Conservation (phyloP, 92 coral and sea anemone species). For the Zoanthus sociatus region DNA sequence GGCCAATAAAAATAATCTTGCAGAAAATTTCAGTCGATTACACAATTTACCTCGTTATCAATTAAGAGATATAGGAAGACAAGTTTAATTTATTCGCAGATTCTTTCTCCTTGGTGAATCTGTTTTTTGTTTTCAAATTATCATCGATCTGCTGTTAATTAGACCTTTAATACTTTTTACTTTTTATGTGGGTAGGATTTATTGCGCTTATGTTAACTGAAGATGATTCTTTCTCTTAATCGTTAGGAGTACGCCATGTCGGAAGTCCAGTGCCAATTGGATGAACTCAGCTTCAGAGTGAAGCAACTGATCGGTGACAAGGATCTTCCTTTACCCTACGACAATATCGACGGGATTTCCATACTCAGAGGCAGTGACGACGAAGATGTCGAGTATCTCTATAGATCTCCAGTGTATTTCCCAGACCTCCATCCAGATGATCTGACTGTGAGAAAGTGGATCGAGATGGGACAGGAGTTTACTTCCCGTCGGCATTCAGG, state of each 20-base stretch:
- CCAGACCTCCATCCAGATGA: slow-evolving; percentile 2
- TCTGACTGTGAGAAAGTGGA: background rate
- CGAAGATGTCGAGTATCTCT: slow-evolving; percentile 24
- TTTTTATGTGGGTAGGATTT: too few relatives aligned
- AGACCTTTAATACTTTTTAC: too few relatives aligned
- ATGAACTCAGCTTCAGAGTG: slow-evolving; percentile 18
- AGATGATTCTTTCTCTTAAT: background rate
- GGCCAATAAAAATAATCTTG: too few relatives aligned
- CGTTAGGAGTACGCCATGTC: slow-evolving; percentile 43
- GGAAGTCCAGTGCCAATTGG: slow-evolving; percentile 32
- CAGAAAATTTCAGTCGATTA: too few relatives aligned
- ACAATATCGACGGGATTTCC: background rate
- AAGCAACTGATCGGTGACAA: slow-evolving; percentile 27
- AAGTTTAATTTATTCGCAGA: too few relatives aligned
- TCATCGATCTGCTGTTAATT: too few relatives aligned
- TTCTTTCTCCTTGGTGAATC: too few relatives aligned
- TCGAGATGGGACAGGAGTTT: slow-evolving; percentile 4
- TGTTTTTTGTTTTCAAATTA: too few relatives aligned
- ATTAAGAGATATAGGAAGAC: too few relatives aligned
- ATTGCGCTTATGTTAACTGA: too few relatives aligned
- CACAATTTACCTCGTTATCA: too few relatives aligned
- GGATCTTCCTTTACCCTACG: background rate
- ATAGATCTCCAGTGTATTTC: slow-evolving; percentile 11
- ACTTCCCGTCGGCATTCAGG: background rate
- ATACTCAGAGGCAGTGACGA: background rate